A percentile compares a stretch with the other conserved stretches of the same genome.
phyloP scores from a whole-genome alignment of 2,797 vertebrate genomes.

The Anas bahamensis region DNA sequence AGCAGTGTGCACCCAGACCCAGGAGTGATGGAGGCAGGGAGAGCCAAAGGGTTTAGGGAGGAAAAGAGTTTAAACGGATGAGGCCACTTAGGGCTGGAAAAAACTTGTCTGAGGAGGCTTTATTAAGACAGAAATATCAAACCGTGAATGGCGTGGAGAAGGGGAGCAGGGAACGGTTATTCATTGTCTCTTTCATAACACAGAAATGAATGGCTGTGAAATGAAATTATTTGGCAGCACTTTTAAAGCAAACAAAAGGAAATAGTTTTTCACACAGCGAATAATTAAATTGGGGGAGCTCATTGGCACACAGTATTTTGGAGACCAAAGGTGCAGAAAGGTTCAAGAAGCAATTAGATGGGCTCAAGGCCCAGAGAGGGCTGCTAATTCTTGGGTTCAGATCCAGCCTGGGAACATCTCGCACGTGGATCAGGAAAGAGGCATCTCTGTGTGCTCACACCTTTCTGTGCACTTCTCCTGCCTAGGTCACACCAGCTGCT shows the following conservation, averaged over 20 bases:
- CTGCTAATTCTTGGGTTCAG: neutral
- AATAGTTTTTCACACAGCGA: neutral
- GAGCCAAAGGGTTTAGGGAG: neutral
- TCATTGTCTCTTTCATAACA: neutral
- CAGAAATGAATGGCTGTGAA: neutral
- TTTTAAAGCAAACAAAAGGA: neutral
- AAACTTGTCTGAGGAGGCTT: neutral
- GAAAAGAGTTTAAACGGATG: neutral
- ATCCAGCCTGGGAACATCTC: neutral
- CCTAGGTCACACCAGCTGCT: no score
- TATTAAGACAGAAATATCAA: neutral
- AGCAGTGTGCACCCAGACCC: neutral
- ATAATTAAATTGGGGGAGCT: neutral
- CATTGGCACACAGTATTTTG: neutral
- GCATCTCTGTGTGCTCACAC: neutral
- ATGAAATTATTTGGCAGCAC: neutral
- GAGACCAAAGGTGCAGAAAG: neutral
- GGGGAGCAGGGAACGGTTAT: neutral
- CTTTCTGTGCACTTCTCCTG: neutral
- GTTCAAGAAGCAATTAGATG: neutral
- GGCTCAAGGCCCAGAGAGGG: neutral
- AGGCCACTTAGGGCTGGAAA: neutral
- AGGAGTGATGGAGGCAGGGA: neutral
- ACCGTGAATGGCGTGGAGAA: neutral
- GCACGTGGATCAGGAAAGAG: neutral